phyloP scores from a whole-genome alignment of 2,888 invertebrate genomes.

The Trichopria drosophilae region DNA sequence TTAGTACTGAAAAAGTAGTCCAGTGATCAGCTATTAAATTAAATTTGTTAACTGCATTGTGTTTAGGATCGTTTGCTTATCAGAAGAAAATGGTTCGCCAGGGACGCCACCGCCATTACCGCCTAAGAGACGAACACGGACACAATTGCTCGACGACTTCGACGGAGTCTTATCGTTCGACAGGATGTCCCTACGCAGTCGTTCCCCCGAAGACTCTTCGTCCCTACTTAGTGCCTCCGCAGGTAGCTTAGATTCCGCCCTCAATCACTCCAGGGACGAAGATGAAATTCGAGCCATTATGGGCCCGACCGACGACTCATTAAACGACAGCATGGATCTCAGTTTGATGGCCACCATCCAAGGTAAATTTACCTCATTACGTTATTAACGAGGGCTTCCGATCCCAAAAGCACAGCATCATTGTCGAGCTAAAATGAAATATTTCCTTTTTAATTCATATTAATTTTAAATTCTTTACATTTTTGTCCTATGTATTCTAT shows the following conservation, averaged over 20 bases:
- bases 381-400: too few relatives aligned
- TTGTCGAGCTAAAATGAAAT: too few relatives aligned
- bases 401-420: too few relatives aligned
- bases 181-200: slow-evolving; percentile 74
- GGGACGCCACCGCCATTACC: slow-evolving; percentile 78
- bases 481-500: too few relatives aligned
- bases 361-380: too few relatives aligned
- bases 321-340: slow-evolving; percentile 56
- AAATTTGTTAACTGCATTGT: too few relatives aligned
- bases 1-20: too few relatives aligned
- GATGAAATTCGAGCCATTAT: slow-evolving; percentile 70
- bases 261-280: slow-evolving; percentile 85
- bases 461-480: slow-evolving; percentile 1
- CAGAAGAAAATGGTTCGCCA: slow-evolving; percentile 62
- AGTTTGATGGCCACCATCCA: slow-evolving; percentile 57
- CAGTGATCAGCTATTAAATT: too few relatives aligned
- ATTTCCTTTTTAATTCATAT: neutral
- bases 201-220: slow-evolving; percentile 72
- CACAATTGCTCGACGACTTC: slow-evolving; percentile 44
- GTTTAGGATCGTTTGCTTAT: slow-evolving; percentile 31
- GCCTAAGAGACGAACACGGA: slow-evolving; percentile 70
- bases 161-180: slow-evolving; percentile 66
- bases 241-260: slow-evolving; percentile 84
- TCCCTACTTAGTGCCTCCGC: slow-evolving; percentile 71
- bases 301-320: slow-evolving; percentile 60